Conservation (phyloP, 2,888 invertebrate species). For the Dioctria linearis region DNA sequence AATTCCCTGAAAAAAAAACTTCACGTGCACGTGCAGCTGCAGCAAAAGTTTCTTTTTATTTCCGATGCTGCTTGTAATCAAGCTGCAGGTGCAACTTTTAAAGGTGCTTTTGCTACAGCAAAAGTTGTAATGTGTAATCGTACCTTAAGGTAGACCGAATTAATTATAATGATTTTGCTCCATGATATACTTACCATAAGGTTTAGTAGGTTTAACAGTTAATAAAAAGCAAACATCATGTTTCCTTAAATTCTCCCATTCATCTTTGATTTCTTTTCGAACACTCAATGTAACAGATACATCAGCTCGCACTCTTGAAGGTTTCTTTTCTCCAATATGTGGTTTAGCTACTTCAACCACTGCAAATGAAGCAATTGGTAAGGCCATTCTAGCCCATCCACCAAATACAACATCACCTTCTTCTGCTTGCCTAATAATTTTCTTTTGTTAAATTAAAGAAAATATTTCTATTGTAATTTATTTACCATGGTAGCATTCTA, state of each 20-base stretch:
- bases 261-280: constrained; percentile 90
- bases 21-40: too few relatives aligned
- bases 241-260: constrained; percentile 97
- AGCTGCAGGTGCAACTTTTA: too few relatives aligned
- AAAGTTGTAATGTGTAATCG: too few relatives aligned
- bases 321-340: constrained; percentile 93
- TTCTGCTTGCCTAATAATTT: constrained; percentile 81
- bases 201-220: constrained; percentile 87
- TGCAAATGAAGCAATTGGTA: constrained; percentile 92
- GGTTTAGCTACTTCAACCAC: constrained; percentile 96
- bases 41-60: too few relatives aligned
- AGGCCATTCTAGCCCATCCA: constrained; percentile 99
- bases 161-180: not conserved
- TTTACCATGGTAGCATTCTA: constrained; percentile 93
- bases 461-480: constrained; percentile 57
- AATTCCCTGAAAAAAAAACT: too few relatives aligned
- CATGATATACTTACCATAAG: constrained; percentile 78
- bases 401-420: constrained; percentile 91
- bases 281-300: constrained; percentile 94
- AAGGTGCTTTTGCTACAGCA: too few relatives aligned
- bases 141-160: not conserved
- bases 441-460: constrained; percentile 2
- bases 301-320: constrained; percentile 96
- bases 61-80: too few relatives aligned
- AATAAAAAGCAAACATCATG: constrained; percentile 99